Base-by-base conservation (phyloP, 2,888 invertebrate species). In the Gisinianus flammeolus region DNA sequence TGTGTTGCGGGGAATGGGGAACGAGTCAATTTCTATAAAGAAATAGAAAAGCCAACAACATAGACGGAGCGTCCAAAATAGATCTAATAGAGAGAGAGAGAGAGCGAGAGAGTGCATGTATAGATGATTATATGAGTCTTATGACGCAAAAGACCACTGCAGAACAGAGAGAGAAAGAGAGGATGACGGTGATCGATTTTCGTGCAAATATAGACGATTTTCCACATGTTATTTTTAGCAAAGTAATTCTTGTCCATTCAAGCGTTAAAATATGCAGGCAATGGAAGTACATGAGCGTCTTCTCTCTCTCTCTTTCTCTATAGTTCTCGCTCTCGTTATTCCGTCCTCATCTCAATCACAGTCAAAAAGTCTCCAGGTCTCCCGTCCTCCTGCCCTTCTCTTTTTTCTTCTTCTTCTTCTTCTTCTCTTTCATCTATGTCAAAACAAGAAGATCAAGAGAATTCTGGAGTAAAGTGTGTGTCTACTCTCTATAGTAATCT, bases 241-340 rank as follows among this genome's bases (percentile, higher is more conserved):
- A 76, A 79, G 79, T 67, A 81, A 79, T 81, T 81, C 77, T 74
- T 77, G 73, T 75, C 64, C 70, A 79, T 22, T 80, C 74, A 78
- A 73, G 80, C 78, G 78, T 33, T 71, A 56, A 71, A 71, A 71
- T 71, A 73, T 73, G 33, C 52, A 52, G 54, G 54, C 24, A 62
- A 62, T 62, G 19, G 62, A 26, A 62, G 8, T n/a, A 24, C 22
- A 24, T 12, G 10, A 1, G 58, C 10, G 26, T 62, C n/a, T n/a
- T n/a, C 62, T 0, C 28, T 1, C 26, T 62, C 26, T 28, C 8
- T 62, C 28, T 16, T 26, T 26, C 8, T 62, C 28, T 58, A n/a
- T n/a, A 2, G 22, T 24, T 58, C 44, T 24, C 58, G 6, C 22
- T n/a, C 58, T n/a, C 5, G 19, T 24, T 58, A n/a, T 58, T 58